Base-by-base conservation (phyloP, 2,797 vertebrate genomes). In the Pyrocephalus nanus region DNA sequence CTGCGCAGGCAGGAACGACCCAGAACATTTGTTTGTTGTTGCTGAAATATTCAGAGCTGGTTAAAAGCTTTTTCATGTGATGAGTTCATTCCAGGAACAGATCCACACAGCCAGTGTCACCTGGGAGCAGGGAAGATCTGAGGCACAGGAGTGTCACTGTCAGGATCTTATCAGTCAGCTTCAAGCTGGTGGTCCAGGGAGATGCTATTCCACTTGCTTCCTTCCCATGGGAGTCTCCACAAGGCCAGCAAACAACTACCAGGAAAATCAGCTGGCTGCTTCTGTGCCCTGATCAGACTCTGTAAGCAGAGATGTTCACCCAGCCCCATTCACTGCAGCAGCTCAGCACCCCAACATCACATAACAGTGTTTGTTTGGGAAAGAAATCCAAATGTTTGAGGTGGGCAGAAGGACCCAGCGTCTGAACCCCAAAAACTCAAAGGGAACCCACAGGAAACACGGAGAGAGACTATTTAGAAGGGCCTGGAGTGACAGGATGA, bases 1-100 rank as follows among this genome's bases (percentile, higher is more conserved):
- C 76, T 70, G 58, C 15, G 55, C 84, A 91, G 67, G 48, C 83
- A 93, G n/a, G 86, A 82, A 23, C 26, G 82, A 93, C 85, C 93
- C 45, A 80, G 90, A 94, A 92, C 66, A 91, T 90, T 88, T 30
- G 51, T 43, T 21, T 23, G 36, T 26, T 54, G 71, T 22, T 77
- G 48, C 85, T 93, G 54, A 94, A 88, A 90, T 86, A 91, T 86
- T 94, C 75, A 93, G 90, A 90, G 53, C 74, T 71, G 65, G 60
- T 10, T 82, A 90, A 92, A 72, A 96, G 85, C 72, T 77, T 87
- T n/a, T 64, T 42, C 15, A 40, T 61, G 89, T 55, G 75, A 48
- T 1, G 78, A 60, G 74, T 42, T 91, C 70, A 25, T 8, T 38
- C 83, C 80, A 84, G 90, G 1, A 86, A 67, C 80, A 58, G 62